Evolutionary conservation across 2,888 invertebrate species (phyloP), one percentile per base, ranked within the genome.

Genomic region (Encarsia formosa): DNA sequence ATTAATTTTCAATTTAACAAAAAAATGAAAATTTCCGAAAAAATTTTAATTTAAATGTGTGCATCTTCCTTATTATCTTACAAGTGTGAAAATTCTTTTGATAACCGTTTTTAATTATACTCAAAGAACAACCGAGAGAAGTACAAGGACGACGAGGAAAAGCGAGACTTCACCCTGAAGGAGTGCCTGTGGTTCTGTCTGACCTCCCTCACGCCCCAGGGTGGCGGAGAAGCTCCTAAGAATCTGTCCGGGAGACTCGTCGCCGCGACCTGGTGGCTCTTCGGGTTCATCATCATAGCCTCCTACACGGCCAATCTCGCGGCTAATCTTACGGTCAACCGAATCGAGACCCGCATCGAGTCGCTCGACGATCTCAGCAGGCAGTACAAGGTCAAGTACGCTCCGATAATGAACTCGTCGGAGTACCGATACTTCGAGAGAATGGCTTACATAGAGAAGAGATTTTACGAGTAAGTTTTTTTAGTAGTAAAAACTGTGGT

Each of bases 151-250:
- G 93, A 94, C 62, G 91, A 92, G 61, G 95, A 95, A 67, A 96
- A 95, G 68, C 79, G 97, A 4, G 91, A 94, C 69, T 98, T 98
- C 68, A 92, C 88, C 38, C 75, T 98, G 29, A 96, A 95, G 71
- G 98, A 98, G 75, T 96, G 96, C 67, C 80, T 98, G 0, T 98
- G 97, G 97, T 98, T 98, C 73, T 97, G 97, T 68, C 95, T 98
- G 94, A 97, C 97, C 34, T 97, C 96, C 29, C 76, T 98, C 16
- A 98, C 97, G 0, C 98, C 98, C 0, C 85, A 86, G 78, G 94
- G 95, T 0, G 95, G 95, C 0, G 95, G 95, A 1, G 95, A 96
- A 74, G 95, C 95, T 0, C 96, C 96, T 0, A 94, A 95, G 73
- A 97, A 97, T 74, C 78, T 98, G 1, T 96, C 96, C 0, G 97